Percentiles rank a stretch among this genome's conserved stretches.
These are phyloP conservation scores for Neogobius melanostomus DNA, from an alignment of 2,113 vertebrate genomes.

Conservation along the genomic window DNA sequence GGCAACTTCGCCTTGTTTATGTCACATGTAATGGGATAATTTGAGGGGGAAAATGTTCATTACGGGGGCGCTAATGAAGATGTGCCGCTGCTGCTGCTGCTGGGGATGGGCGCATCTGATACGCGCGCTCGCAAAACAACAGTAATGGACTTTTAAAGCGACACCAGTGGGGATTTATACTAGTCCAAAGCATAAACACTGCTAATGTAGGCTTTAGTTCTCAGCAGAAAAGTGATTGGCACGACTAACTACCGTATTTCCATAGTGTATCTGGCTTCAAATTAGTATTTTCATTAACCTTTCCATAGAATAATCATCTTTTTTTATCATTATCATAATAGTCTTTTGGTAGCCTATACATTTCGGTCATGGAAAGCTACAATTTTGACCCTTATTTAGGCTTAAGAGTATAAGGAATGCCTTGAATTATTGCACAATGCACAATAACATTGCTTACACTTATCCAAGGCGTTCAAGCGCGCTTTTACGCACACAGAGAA, in stretches of 20 bases:
- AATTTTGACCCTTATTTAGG: no score
- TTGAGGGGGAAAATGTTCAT: conserved; percentile 46
- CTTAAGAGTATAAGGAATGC: no score
- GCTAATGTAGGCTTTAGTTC: not conserved
- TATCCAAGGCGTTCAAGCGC: not conserved
- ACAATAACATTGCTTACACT: not conserved
- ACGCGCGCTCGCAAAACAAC: conserved; percentile 25
- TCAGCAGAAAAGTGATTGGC: not conserved
- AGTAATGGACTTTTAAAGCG: not conserved
- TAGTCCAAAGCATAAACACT: not conserved
- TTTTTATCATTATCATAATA: no score
- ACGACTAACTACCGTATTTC: no score
- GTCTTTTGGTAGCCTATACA: no score
- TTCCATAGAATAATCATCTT: no score
- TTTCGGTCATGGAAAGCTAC: no score
- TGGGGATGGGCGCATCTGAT: conserved; percentile 28
- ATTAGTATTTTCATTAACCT: no score
- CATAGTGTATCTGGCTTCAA: no score
- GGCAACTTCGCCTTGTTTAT: conserved; percentile 56
- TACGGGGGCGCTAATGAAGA: conserved; percentile 50
- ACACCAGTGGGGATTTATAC: not conserved
- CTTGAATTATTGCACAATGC: not conserved
- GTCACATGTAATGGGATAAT: conserved; percentile 63
- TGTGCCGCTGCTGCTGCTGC: conserved; percentile 9
- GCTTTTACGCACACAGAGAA: not conserved